These are phyloP conservation scores for Sebastes kiyomatsui DNA, from an alignment of 2,797 vertebrate genomes.

Conservation along the genomic window DNA sequence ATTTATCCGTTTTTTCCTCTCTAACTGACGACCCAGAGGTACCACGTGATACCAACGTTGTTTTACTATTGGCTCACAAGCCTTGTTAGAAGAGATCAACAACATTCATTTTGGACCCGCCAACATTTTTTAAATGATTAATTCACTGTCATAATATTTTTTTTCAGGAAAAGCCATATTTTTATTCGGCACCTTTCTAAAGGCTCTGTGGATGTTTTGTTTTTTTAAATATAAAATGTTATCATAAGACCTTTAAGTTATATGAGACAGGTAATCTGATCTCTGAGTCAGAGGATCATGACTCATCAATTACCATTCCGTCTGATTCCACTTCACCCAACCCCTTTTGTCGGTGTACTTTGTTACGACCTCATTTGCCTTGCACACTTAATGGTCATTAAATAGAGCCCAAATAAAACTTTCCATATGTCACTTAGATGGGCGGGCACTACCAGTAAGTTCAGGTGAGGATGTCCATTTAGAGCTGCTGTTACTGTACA, in stretches of 20 bases:
- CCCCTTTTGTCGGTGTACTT: background rate
- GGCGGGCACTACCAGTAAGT: background rate
- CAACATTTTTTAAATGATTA: no score
- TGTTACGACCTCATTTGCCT: background rate
- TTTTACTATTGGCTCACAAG: no score
- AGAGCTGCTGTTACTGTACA: background rate
- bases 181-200: no score
- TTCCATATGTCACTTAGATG: background rate
- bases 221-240: no score
- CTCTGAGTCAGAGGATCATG: background rate
- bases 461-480: background rate
- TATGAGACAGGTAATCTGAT: background rate
- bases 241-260: background rate
- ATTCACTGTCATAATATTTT: accelerated
- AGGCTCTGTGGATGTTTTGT: no score
- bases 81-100: no score
- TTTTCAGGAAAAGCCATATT: no score
- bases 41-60: no score
- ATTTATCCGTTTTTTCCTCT: no score
- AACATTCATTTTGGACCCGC: no score
- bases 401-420: background rate
- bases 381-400: background rate
- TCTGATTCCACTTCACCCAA: background rate
- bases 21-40: accelerated
- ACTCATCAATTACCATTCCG: background rate